phyloP scores from a whole-genome alignment of 2,113 vertebrate species.

The Gambusia holbrooki region DNA sequence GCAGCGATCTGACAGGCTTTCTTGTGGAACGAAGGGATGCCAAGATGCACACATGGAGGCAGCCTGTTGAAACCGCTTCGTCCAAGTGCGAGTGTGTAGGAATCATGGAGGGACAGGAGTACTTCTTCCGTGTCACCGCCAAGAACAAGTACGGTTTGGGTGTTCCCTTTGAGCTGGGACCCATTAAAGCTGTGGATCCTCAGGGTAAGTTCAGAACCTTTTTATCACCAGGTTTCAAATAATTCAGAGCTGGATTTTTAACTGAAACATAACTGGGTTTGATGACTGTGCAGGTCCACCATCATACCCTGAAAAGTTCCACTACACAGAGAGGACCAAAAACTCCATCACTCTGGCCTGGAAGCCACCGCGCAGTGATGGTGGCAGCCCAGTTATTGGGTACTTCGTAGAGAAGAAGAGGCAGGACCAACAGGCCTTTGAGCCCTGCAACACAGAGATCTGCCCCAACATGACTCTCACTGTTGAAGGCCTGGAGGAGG shows the following conservation, averaged over 20 bases:
- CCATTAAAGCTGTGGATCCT: constrained; percentile 92
- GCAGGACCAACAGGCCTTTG: constrained; percentile 89
- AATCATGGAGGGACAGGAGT: constrained; percentile 93
- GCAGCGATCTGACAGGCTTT: constrained; percentile 93
- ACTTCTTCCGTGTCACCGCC: constrained; percentile 92
- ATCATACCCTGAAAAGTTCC: constrained; percentile 93
- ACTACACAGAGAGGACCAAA: constrained; percentile 94
- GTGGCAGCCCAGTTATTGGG: constrained; percentile 92
- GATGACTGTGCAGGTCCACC: constrained; percentile 85
- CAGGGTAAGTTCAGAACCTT: constrained; percentile 80
- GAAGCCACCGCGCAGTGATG: constrained; percentile 94
- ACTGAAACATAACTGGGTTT: background rate
- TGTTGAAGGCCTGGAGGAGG: constrained; percentile 90
- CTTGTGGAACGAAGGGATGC: constrained; percentile 91
- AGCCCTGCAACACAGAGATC: constrained; percentile 87
- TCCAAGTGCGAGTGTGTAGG: constrained; percentile 98
- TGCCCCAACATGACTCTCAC: constrained; percentile 87
- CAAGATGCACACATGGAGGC: constrained; percentile 94
- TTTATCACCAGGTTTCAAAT: background rate
- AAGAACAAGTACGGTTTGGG: constrained; percentile 97
- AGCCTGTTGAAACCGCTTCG: constrained; percentile 88
- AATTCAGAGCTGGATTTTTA: background rate
- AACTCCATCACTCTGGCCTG: constrained; percentile 89
- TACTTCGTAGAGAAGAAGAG: constrained; percentile 95
- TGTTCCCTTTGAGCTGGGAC: constrained; percentile 88